phyloP scores from a whole-genome alignment of 2,888 invertebrate genomes.

The Oligia strigilis region DNA sequence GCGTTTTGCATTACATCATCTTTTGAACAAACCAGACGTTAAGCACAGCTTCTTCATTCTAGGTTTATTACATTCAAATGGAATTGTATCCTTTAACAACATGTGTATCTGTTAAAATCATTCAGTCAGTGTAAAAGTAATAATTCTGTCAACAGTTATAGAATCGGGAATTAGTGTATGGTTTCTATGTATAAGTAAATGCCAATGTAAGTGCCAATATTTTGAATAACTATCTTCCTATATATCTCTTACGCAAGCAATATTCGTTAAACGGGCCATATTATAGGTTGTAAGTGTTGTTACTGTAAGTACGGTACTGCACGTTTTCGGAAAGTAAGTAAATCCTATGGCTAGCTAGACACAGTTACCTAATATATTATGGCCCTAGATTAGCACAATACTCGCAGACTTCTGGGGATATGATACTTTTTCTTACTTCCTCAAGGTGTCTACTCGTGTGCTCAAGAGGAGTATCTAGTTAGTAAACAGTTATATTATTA shows the following conservation, averaged over 20 bases:
- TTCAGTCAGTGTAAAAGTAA: slow-evolving; percentile 25
- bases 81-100: slow-evolving; percentile 49
- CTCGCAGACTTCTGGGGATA: not conserved
- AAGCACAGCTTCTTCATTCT: slow-evolving; percentile 39
- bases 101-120: slow-evolving; percentile 53
- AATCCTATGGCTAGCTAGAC: not conserved
- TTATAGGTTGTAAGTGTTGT: not conserved
- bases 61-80: slow-evolving; percentile 51
- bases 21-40: slow-evolving; percentile 54
- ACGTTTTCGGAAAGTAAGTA: not conserved
- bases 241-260: not conserved
- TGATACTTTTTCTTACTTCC: not conserved
- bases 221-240: not conserved
- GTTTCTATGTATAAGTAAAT: not conserved
- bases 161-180: not conserved
- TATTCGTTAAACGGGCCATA: not conserved
- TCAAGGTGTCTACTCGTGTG: not conserved
- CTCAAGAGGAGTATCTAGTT: not conserved
- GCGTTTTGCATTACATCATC: slow-evolving; percentile 75
- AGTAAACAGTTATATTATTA: not conserved
- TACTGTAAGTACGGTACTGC: not conserved
- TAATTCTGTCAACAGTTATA: not conserved
- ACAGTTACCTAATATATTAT: not conserved
- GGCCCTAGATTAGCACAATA: not conserved
- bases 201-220: not conserved